Evolutionary conservation across 2,797 vertebrate species (phyloP).

Genomic region (Craterocephalus amniculus): DNA sequence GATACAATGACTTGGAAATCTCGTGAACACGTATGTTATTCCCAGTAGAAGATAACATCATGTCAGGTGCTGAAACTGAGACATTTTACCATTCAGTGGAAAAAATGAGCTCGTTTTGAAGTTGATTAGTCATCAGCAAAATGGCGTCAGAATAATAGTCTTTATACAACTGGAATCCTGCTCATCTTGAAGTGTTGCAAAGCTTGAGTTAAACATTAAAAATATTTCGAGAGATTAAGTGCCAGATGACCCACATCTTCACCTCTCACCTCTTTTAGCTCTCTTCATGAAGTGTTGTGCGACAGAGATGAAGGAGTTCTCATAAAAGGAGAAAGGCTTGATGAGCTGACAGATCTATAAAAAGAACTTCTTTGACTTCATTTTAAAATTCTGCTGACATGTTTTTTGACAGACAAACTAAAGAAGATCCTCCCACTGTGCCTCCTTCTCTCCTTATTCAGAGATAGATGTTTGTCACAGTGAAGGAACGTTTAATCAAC

Average conservation of each 20-base stretch:
- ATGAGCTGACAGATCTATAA: slow-evolving; percentile 7
- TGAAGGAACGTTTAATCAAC: slow-evolving; percentile 64
- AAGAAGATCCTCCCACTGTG: neutral
- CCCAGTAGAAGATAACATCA: too few relatives aligned
- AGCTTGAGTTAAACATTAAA: slow-evolving; percentile 51
- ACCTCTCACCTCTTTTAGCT: slow-evolving; percentile 41
- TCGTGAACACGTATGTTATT: too few relatives aligned
- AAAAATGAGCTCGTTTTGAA: too few relatives aligned
- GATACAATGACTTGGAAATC: too few relatives aligned
- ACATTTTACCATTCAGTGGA: too few relatives aligned
- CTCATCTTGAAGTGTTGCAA: slow-evolving; percentile 46
- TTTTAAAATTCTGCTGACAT: slow-evolving; percentile 27
- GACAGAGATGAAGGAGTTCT: slow-evolving; percentile 42
- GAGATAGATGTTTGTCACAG: slow-evolving; percentile 60
- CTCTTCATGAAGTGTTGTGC: slow-evolving; percentile 36
- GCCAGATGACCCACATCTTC: slow-evolving; percentile 47
- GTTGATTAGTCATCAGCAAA: neutral
- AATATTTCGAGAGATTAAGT: slow-evolving; percentile 60
- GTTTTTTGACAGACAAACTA: neutral
- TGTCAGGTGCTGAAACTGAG: too few relatives aligned
- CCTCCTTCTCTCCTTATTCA: neutral
- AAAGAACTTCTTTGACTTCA: slow-evolving; percentile 13
- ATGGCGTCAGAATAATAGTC: neutral
- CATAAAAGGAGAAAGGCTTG: slow-evolving; percentile 17
- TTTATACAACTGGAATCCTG: slow-evolving; percentile 42